Conservation (phyloP, 2,797 vertebrate species). For the Smutsia temminckii region DNA sequence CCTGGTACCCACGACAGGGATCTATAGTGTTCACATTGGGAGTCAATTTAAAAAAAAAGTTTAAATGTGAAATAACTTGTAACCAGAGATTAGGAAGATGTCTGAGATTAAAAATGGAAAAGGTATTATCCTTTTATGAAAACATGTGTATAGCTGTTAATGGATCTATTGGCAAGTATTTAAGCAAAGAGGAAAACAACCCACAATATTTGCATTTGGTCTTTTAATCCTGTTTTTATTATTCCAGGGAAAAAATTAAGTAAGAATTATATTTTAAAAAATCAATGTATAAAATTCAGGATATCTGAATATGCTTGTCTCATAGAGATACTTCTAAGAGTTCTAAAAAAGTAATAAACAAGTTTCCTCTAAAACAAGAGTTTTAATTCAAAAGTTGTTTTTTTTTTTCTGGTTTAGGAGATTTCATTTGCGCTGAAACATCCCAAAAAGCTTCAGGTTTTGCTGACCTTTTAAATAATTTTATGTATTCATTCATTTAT, state of each 20-base stretch:
- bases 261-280: background rate
- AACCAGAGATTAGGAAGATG: background rate
- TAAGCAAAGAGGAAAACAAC: background rate
- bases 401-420: background rate
- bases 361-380: background rate
- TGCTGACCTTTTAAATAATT: background rate
- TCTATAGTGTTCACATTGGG: background rate
- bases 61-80: background rate
- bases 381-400: slow-evolving; percentile 2
- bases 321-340: background rate
- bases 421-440: background rate
- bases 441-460: background rate
- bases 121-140: background rate
- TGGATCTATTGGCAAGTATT: background rate
- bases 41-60: background rate
- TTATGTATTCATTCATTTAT: background rate
- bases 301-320: background rate
- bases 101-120: background rate
- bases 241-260: background rate
- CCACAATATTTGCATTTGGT: background rate
- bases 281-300: background rate
- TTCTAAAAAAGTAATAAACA: background rate
- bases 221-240: background rate
- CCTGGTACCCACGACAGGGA: background rate
- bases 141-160: background rate